phyloP scores from a whole-genome alignment of 1,140 invertebrate genomes.

The Hypothenemus hampei region DNA sequence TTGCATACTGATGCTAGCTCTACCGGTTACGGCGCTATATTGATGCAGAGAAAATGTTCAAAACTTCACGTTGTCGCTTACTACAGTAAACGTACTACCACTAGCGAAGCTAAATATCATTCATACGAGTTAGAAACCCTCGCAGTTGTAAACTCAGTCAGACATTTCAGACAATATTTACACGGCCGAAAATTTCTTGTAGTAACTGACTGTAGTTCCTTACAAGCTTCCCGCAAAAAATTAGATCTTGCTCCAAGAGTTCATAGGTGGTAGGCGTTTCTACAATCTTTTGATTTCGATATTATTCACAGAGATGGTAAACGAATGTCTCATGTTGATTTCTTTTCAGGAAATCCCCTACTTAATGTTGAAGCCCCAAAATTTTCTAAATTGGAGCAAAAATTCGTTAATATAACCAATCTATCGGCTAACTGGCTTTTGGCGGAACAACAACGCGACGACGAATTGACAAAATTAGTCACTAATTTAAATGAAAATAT shows the following conservation, averaged over 20 bases:
- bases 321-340: constrained; percentile 35
- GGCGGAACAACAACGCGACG: constrained; percentile 24
- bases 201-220: constrained; percentile 41
- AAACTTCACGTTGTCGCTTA: background rate
- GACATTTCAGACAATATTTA: constrained; percentile 19
- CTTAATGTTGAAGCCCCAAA: no score
- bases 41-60: constrained; percentile 9
- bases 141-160: constrained; percentile 37
- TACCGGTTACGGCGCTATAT: constrained; percentile 18
- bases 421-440: constrained; percentile 9
- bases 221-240: constrained; percentile 37
- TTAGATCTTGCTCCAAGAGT: constrained; percentile 39
- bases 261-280: constrained; percentile 41
- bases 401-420: no score
- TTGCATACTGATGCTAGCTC: constrained; percentile 29
- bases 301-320: constrained; percentile 19
- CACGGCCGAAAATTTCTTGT: constrained; percentile 27
- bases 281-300: constrained; percentile 37
- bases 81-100: background rate
- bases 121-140: constrained; percentile 35
- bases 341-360: background rate
- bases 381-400: no score
- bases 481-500: constrained; percentile 2
- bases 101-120: background rate
- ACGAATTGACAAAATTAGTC: constrained; percentile 14